A percentile compares a stretch with the other conserved stretches of the same genome.
Conservation (phyloP, 2,888 invertebrate genomes). For the Caenorhabditis sulstoni region DNA sequence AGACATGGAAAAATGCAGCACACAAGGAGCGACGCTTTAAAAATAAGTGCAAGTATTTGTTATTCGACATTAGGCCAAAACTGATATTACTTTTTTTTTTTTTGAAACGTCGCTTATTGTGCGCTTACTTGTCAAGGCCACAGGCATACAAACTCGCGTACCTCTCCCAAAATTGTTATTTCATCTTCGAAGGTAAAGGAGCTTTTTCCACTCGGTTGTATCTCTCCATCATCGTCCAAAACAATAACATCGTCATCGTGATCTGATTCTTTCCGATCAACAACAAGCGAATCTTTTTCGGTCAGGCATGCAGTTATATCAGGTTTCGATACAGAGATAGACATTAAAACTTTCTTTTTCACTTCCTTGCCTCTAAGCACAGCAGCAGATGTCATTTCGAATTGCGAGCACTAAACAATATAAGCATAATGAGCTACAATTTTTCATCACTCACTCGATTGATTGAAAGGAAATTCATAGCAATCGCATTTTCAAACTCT, state of each 20-base stretch:
- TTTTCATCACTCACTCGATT: conserved; percentile 14
- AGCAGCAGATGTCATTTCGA: conserved; percentile 17
- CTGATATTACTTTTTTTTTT: too few species aligned
- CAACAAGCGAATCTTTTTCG: neutral
- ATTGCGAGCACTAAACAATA: conserved; percentile 27
- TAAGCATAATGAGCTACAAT: neutral
- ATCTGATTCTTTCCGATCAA: neutral
- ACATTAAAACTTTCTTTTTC: conserved; percentile 13
- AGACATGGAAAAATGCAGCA: too few species aligned
- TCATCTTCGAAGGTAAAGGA: neutral
- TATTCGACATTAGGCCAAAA: too few species aligned
- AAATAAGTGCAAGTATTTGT: too few species aligned
- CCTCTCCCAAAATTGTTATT: neutral
- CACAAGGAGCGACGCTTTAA: too few species aligned
- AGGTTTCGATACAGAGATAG: neutral
- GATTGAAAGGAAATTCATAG: conserved; percentile 8
- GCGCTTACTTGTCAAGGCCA: too few species aligned
- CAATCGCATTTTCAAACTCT: conserved; percentile 13
- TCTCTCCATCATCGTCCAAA: neutral
- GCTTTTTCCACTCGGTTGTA: neutral
- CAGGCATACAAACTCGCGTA: too few species aligned
- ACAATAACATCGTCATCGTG: neutral
- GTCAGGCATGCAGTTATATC: neutral
- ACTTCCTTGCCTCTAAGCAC: conserved; percentile 16
- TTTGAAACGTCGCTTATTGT: too few species aligned